Evolutionary conservation across 2,797 vertebrate genomes (phyloP), one percentile per base, ranked within the genome.

Genomic region (Leptatherina wallacei): DNA sequence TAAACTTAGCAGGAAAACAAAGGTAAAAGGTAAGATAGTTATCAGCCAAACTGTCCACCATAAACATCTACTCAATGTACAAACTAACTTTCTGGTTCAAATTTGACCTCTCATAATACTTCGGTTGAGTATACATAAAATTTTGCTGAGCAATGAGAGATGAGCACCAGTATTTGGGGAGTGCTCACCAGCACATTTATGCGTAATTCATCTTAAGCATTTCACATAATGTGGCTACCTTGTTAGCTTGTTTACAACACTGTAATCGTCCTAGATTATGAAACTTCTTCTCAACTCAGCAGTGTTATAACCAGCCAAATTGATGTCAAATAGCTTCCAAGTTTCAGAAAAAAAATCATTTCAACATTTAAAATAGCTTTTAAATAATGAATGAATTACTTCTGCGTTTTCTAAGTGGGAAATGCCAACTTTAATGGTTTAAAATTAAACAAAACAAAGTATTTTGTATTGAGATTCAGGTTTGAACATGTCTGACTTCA

Each of bases 401-500:
- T 20, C 11, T n/a, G 20, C n/a, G 6, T n/a, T n/a, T 22, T 52
- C 22, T 52, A 10, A 24, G 38, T 3, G 12, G 38, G 38, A 11
- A 16, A 40, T 38, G 5, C n/a, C 38, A 30, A 27, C 10, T 16
- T 35, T 2, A 56, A 61, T 14, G 54, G 29, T 63, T 49, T 27
- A 32, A 49, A 65, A 52, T 4, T 40, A 32, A 56, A 3, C 22
- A 71, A 32, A 32, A 35, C 33, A 35, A 44, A 6, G 18, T 5
- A 35, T 42, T 52, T 1, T 64, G 20, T 51, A 36, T 49, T 44
- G 33, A 69, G 52, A 51, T 72, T 30, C 62, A 40, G 69, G 33
- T 68, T 68, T 40, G n/a, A 51, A 49, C 36, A 66, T 4, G 14
- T 44, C 24, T 73, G 29, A 47, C 58, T 58, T 56, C 24, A 69